Conservation (phyloP, 2,797 vertebrate genomes). For the Gobio occitaniae region DNA sequence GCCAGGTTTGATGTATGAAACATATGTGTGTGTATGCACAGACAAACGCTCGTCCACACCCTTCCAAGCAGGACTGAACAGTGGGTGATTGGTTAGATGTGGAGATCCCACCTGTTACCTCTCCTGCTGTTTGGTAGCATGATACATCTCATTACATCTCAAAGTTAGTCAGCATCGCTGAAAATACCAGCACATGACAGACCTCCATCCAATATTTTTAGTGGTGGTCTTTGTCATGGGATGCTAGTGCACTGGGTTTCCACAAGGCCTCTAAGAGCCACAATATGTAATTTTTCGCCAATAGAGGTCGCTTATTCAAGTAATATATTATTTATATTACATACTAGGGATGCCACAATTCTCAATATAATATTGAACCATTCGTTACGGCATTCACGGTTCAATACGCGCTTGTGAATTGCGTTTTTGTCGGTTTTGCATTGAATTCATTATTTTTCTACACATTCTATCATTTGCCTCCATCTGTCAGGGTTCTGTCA, state of each 20-base stretch:
- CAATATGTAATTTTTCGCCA: too few relatives aligned
- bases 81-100: slow-evolving; percentile 52
- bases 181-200: not conserved
- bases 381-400: too few relatives aligned
- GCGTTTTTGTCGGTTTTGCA: too few relatives aligned
- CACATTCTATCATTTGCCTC: too few relatives aligned
- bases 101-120: slow-evolving; percentile 61
- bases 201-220: not conserved
- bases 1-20: slow-evolving; percentile 35
- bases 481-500: too few relatives aligned
- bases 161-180: not conserved
- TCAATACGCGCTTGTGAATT: too few relatives aligned
- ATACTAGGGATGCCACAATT: too few relatives aligned
- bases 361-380: too few relatives aligned
- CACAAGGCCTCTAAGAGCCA: not conserved
- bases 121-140: slow-evolving; percentile 27
- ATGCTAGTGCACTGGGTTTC: not conserved
- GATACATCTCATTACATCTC: slow-evolving; percentile 3
- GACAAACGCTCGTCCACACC: slow-evolving; percentile 27
- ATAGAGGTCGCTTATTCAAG: too few relatives aligned
- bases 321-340: too few relatives aligned
- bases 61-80: slow-evolving; percentile 54
- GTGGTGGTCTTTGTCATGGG: not conserved
- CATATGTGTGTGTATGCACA: slow-evolving; percentile 25
- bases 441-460: too few relatives aligned